phyloP scores from a whole-genome alignment of 2,113 vertebrate genomes.

The Engystomops pustulosus region DNA sequence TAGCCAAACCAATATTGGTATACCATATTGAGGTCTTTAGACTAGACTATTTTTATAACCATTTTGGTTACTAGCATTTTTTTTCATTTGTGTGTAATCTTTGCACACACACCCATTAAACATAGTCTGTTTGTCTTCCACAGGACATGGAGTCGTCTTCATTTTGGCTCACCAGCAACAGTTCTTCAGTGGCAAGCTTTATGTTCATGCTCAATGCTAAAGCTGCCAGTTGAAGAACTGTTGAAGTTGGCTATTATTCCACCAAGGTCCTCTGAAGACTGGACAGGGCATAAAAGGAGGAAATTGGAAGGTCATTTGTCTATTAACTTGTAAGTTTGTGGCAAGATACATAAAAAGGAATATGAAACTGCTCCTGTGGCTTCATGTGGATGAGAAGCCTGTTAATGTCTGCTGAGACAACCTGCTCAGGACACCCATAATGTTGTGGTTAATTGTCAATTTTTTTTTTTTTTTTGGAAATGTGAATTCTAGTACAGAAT shows the following conservation, averaged over 20 bases:
- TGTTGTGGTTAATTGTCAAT: no score
- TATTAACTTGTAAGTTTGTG: no score
- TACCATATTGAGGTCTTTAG: no score
- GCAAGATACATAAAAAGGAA: no score
- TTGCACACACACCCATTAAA: not conserved
- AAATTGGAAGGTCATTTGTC: no score
- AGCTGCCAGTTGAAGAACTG: conserved; percentile 99
- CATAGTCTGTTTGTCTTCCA: conserved; percentile 60
- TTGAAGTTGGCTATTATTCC: conserved; percentile 93
- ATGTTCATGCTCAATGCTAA: conserved; percentile 95
- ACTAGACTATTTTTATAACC: no score
- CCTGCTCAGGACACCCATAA: no score
- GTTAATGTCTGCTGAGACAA: not conserved
- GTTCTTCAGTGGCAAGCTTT: conserved; percentile 99
- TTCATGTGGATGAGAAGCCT: not conserved
- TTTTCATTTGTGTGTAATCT: no score
- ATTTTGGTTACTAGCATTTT: no score
- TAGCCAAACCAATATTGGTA: no score
- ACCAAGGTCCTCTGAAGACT: conserved; percentile 53
- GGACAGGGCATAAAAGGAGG: not conserved
- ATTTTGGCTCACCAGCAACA: conserved; percentile 93
- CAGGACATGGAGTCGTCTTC: conserved; percentile 58
- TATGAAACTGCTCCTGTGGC: not conserved
- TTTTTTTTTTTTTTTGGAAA: no score
- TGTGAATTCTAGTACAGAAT: no score